phyloP scores from a whole-genome alignment of 92 coral and sea anemone species.

The Palythoa caribaeorum region DNA sequence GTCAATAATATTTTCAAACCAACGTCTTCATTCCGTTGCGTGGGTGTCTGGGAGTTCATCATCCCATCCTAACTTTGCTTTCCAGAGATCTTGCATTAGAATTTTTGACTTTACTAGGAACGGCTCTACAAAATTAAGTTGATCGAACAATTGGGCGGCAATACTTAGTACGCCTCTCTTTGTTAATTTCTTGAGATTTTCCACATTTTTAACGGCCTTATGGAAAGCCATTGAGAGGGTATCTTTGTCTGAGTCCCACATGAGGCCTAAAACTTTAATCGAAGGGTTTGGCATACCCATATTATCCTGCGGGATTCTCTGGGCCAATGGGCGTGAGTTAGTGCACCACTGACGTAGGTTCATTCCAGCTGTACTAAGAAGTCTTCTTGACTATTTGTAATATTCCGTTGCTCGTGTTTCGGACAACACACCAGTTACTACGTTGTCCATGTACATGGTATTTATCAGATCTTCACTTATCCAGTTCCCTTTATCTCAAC shows the following conservation, averaged over 20 bases:
- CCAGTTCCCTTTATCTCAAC: constrained; percentile 7
- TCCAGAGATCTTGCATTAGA: constrained; percentile 24
- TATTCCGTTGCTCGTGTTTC: constrained; percentile 37
- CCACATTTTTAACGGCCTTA: constrained; percentile 20
- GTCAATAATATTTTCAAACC: constrained; percentile 14
- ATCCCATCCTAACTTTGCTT: constrained; percentile 21
- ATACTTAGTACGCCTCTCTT: constrained; percentile 10
- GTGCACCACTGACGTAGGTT: constrained; percentile 28
- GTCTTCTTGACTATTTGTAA: constrained; percentile 36
- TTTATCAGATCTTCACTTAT: constrained; percentile 19
- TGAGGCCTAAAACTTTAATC: constrained; percentile 8
- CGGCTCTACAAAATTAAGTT: constrained; percentile 10
- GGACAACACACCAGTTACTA: constrained; percentile 20
- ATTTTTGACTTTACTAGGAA: constrained; percentile 10
- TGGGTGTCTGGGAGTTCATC: constrained; percentile 24
- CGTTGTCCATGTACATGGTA: constrained; percentile 43
- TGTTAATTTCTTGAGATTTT: constrained; percentile 29
- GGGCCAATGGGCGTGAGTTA: constrained; percentile 5
- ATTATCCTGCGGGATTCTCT: constrained; percentile 20
- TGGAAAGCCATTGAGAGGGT: constrained; percentile 40
- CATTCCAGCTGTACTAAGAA: constrained; percentile 48
- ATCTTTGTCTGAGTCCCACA: constrained; percentile 23
- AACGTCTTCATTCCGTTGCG: constrained; percentile 7
- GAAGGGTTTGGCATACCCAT: constrained; percentile 7
- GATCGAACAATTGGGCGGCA: not conserved